Base-by-base conservation (phyloP, 2,113 vertebrate genomes). In the Melanocharis versteri region DNA sequence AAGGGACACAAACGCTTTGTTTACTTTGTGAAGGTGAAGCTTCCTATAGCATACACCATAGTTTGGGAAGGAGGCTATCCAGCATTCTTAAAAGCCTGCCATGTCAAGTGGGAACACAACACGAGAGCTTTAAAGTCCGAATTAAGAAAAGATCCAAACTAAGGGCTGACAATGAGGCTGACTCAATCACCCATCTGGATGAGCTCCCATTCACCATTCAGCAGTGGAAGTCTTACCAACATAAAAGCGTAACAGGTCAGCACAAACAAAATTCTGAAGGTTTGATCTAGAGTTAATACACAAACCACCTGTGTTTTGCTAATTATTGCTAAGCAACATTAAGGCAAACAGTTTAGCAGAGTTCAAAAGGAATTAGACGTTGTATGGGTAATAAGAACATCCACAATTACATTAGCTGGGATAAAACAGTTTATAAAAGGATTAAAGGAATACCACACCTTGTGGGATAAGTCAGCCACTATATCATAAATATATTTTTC, bases 341-440 rank as follows among this genome's bases (percentile, higher is more conserved):
- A 80, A 80, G 58, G 33, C 35, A 16, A 91, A 83, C 50, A 66
- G 70, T 79, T 96, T 40, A 80, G 45, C 21, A 70, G 42, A 91
- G 81, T 83, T 93, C 82, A 73, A 93, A 94, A 86, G 30, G 20
- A 51, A 81, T 92, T 73, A 81, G 58, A 57, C 5, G n/a, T 88
- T 83, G 51, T 58, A 90, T 33, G 15, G 66, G 44, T 54, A 93
- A 40, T 66, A 90, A 93, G 42, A 82, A 86, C 35, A 94, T 85
- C 54, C 71, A 94, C 75, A 96, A 77, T 42, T 85, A 96, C 58
- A 90, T 96, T 79, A 88, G 14, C 54, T 58, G 64, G 44, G 61
- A 85, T 80, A 83, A 95, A 90, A 85, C 19, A 77, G 70, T 94
- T 93, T 83, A 91, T 86, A 47, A 90, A 96, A 86, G 70, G 78